A percentile compares a stretch with the other conserved stretches of the same genome.
These are phyloP conservation scores for Prorops nasuta DNA, from an alignment of 1,140 invertebrate species.

Conservation along the genomic window DNA sequence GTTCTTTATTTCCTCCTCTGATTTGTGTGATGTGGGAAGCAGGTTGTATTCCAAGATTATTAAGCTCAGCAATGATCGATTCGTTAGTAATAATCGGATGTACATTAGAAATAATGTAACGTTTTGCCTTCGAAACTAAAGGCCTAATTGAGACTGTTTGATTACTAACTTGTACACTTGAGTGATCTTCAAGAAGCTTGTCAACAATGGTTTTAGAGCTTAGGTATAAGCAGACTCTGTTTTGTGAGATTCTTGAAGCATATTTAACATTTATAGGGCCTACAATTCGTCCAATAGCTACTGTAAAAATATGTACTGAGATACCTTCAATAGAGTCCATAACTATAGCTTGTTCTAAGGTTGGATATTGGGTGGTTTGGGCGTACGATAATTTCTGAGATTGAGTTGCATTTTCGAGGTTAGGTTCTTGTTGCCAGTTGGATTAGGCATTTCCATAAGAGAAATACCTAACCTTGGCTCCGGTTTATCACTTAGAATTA, in stretches of 20 bases:
- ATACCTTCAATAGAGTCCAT: constrained; percentile 2
- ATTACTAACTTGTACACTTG: neutral
- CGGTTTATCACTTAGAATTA: too few species aligned
- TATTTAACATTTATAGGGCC: constrained; percentile 1
- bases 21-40: neutral
- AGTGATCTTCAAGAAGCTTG: neutral
- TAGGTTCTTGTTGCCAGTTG: too few species aligned
- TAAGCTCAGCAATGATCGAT: neutral
- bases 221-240: neutral
- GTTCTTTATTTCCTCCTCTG: neutral
- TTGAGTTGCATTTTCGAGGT: too few species aligned
- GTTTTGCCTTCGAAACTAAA: neutral
- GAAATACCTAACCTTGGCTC: too few species aligned
- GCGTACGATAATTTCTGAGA: too few species aligned
- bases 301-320: neutral
- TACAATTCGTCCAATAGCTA: neutral
- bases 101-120: neutral
- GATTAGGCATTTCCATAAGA: too few species aligned
- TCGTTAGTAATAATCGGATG: constrained; percentile 1
- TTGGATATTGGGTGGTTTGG: too few species aligned
- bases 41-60: neutral
- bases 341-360: constrained; percentile 7
- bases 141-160: neutral
- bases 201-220: neutral
- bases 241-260: constrained; percentile 2